Percentiles rank a stretch among this genome's conserved stretches.
These are phyloP conservation scores for Columba janthina DNA, from an alignment of 2,113 vertebrate genomes.

Conservation along the genomic window DNA sequence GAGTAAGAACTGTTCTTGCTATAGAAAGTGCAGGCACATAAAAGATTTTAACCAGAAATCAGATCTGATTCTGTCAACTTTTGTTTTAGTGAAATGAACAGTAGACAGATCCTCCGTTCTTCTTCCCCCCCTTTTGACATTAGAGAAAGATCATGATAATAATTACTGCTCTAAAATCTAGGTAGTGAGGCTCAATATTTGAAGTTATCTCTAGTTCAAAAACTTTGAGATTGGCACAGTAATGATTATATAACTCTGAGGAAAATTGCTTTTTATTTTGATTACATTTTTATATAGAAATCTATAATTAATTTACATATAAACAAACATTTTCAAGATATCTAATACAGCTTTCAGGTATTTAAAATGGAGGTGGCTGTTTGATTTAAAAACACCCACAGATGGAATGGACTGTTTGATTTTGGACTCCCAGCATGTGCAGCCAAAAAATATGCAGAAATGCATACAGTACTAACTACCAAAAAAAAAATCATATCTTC, in stretches of 20 bases:
- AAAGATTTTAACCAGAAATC: slow-evolving; percentile 13
- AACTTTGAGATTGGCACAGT: background rate
- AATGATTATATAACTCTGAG: background rate
- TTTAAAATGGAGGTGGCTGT: background rate
- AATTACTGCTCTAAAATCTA: slow-evolving; percentile 2
- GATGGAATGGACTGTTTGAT: background rate
- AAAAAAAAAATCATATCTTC: background rate
- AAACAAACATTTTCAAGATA: background rate
- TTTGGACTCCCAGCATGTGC: background rate
- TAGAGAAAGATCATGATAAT: background rate
- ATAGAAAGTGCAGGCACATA: background rate
- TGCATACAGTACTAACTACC: background rate
- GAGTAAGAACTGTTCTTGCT: background rate
- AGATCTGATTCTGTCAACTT: slow-evolving; percentile 38
- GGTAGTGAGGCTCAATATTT: background rate
- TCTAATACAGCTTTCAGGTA: background rate
- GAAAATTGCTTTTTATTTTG: background rate
- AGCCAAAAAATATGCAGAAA: background rate
- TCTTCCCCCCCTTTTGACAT: background rate
- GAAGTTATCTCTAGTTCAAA: background rate
- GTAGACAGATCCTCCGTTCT: slow-evolving; percentile 27
- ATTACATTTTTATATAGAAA: background rate
- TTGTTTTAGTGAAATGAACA: background rate
- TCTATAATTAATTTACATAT: background rate
- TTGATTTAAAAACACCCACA: background rate